Evolutionary conservation across 2,113 vertebrate genomes (phyloP), one percentile per base, ranked within the genome.

Genomic region (Lichenostomus cassidix): DNA sequence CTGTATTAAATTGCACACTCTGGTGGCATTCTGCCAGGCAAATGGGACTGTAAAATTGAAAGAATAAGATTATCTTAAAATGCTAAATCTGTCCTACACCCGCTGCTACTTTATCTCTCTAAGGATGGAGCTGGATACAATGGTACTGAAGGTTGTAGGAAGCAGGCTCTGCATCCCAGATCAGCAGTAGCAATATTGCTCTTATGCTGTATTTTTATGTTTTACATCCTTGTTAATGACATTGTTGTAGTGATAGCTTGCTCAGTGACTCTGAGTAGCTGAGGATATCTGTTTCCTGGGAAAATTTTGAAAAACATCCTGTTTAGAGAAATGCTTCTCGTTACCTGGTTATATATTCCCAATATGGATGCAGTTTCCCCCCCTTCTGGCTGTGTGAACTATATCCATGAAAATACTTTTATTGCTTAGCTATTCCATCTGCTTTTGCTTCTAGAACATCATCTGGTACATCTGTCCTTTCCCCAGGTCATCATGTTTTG

Each of bases 1-100:
- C 63, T 81, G 82, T 89, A 87, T 94, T 96, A 84, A 89, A 93
- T 96, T 92, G 83, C 92, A 91, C 44, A 28, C 59, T 22, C n/a
- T 65, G 59, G 23, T 94, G 88, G 89, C 94, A 95, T 87, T 87
- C 62, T 94, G 79, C 70, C 87, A 89, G 53, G 41, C 60, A 67
- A 89, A 74, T 47, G 41, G 50, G 22, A 78, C 62, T 89, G 60
- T 69, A 84, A 92, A 92, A 88, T 74, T 37, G 39, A 85, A 90
- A 89, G 37, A 73, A 63, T 35, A 80, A 50, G 44, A 68, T 90
- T 90, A 76, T 92, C 94, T 80, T 25, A 82, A 94, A 93, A 73
- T 63, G 53, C 62, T 56, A 76, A 84, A 63, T 65, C 41, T 94
- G 31, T 75, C 28, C 29, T 74, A 83, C 73, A 80, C 56, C 55